Evolutionary conservation across 1,140 invertebrate genomes (phyloP).

Genomic region (Paraescarpia echinospica): DNA sequence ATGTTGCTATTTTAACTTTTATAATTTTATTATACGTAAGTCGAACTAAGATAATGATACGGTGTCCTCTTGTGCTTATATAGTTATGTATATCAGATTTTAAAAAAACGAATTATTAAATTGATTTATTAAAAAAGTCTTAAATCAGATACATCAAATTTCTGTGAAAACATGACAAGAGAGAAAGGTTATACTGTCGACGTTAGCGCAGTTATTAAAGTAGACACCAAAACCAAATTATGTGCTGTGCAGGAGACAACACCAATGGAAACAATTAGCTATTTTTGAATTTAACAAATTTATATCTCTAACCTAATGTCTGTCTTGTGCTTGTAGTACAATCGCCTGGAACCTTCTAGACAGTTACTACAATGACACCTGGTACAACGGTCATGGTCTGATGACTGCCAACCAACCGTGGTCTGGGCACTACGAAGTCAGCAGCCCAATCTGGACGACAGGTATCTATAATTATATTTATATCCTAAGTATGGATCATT

Average conservation of each 20-base stretch:
- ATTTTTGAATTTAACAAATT: not conserved
- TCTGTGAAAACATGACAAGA: no score
- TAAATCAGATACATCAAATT: no score
- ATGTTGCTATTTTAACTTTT: no score
- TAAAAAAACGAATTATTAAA: no score
- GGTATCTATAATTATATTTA: not conserved
- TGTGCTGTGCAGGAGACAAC: not conserved
- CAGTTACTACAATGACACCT: conserved; percentile 27
- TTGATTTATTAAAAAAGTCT: no score
- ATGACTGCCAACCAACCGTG: conserved; percentile 36
- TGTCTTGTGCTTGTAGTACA: conserved; percentile 4
- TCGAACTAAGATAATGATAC: no score
- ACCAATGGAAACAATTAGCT: not conserved
- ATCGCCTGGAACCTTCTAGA: conserved; percentile 34
- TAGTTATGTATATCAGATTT: no score
- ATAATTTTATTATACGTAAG: no score
- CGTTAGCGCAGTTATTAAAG: not conserved
- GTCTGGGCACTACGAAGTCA: conserved; percentile 31
- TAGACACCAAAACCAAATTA: not conserved
- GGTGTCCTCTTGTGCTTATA: no score
- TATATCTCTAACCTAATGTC: not conserved
- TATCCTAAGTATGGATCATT: not conserved
- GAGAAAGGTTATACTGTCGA: not conserved
- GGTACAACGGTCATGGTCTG: conserved; percentile 23
- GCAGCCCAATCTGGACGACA: conserved; percentile 24